Percentiles rank a stretch among this genome's conserved stretches.
Conservation (phyloP, 2,113 vertebrate species). For the Notiomystis cincta region DNA sequence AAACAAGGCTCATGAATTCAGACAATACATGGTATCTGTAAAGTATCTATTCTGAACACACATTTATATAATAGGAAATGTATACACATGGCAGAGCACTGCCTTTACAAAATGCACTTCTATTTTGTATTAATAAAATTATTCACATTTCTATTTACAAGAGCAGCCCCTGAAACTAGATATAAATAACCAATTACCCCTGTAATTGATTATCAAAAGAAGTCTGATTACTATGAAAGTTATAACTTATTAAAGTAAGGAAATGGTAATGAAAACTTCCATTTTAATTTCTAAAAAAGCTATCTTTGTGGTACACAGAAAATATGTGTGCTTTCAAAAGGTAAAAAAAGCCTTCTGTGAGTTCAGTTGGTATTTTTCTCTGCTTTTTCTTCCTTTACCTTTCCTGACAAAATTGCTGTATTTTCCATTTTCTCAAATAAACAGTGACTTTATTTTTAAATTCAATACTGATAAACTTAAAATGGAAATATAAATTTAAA, state of each 20-base stretch:
- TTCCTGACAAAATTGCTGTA: not conserved
- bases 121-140: not conserved
- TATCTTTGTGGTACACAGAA: not conserved
- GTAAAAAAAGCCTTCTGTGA: fast-evolving
- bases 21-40: not conserved
- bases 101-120: not conserved
- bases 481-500: not conserved
- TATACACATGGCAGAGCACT: not conserved
- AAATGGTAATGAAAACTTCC: not conserved
- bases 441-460: not conserved
- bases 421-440: not conserved
- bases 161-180: not conserved
- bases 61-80: not conserved
- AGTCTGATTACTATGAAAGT: not conserved
- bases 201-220: not conserved
- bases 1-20: not conserved
- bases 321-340: not conserved
- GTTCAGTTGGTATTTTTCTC: not conserved
- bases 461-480: not conserved
- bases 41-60: not conserved
- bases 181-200: not conserved
- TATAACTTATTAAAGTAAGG: not conserved
- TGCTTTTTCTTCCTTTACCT: not conserved
- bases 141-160: not conserved
- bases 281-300: not conserved